Evolutionary conservation across 2,113 vertebrate species (phyloP), one percentile per base, ranked within the genome.

Genomic region (Hiodon alosoides): DNA sequence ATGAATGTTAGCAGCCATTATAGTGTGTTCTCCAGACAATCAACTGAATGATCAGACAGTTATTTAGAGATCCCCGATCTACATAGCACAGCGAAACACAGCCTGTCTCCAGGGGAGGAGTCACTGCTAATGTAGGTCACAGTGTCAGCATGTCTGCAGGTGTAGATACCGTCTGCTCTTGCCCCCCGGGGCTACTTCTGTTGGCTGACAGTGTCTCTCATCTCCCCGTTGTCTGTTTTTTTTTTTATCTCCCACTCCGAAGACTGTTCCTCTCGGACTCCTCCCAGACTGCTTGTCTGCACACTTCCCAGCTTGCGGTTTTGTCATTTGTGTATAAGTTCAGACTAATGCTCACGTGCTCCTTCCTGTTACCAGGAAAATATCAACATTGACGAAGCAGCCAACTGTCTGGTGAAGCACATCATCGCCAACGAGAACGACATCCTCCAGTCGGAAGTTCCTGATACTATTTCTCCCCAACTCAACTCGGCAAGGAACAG

Each of bases 391-490:
- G 90, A 89, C 0, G 95, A 99, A 84, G 97, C 96, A 48, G 94
- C 96, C 76, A 93, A 93, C 85, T 95, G 95, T 86, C 87, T 99
- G 79, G 96, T 99, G 82, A 97, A 95, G 81, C 96, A 98, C 82
- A 98, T 99, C 74, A 96, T 99, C 80, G 94, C 95, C n/a, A 96
- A 90, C 0, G 95, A 98, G 83, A 94, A 91, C 10, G 93, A 96
- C 81, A 89, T 95, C 75, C 85, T 93, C 83, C 94, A 93, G 79
- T 86, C 89, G 0, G 80, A 93, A 31, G 86, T 94, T 61, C 88
- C 94, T 0, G 95, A 96, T 81, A 86, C 94, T 57, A 85, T 99
- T 84, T 95, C 94, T 6, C 96, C 95, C 0, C 92, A 94, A 58
- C 87, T 95, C 69, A 76, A 90, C 77, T 84, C 94, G 0, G 77